Evolutionary conservation across 2,113 vertebrate genomes (phyloP).

Genomic region (Pagrus major): DNA sequence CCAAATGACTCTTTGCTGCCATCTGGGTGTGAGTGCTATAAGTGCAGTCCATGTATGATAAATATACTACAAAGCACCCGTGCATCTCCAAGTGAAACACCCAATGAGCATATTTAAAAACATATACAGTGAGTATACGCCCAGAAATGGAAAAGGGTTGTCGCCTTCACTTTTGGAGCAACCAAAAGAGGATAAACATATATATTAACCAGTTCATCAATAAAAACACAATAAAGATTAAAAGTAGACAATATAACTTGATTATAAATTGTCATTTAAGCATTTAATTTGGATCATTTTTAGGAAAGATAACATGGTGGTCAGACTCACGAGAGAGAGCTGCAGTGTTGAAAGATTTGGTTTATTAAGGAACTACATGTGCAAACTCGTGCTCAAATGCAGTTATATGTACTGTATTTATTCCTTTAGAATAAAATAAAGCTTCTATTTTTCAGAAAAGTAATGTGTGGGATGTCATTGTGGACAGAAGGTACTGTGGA

Average conservation of each 20-base stretch:
- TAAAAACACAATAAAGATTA: neutral
- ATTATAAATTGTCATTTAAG: neutral
- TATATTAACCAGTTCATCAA: neutral
- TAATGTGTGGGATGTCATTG: neutral
- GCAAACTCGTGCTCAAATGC: too few species aligned
- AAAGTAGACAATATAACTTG: neutral
- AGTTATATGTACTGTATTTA: too few species aligned
- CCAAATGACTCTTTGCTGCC: conserved; percentile 45
- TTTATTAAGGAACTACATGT: too few species aligned
- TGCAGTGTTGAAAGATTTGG: neutral
- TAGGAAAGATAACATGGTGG: neutral
- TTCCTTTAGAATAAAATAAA: neutral
- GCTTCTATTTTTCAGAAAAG: too few species aligned
- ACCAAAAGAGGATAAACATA: neutral
- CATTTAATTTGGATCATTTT: neutral
- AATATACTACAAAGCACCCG: neutral
- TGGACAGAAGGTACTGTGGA: neutral
- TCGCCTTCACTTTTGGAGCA: neutral
- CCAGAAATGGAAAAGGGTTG: neutral
- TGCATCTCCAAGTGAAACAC: neutral
- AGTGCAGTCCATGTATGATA: neutral
- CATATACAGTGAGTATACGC: neutral
- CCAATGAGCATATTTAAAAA: too few species aligned
- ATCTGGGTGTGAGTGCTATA: conserved; percentile 37
- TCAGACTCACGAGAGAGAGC: neutral